Conservation (phyloP, 2,888 invertebrate genomes). For the Saturnia pavonia region DNA sequence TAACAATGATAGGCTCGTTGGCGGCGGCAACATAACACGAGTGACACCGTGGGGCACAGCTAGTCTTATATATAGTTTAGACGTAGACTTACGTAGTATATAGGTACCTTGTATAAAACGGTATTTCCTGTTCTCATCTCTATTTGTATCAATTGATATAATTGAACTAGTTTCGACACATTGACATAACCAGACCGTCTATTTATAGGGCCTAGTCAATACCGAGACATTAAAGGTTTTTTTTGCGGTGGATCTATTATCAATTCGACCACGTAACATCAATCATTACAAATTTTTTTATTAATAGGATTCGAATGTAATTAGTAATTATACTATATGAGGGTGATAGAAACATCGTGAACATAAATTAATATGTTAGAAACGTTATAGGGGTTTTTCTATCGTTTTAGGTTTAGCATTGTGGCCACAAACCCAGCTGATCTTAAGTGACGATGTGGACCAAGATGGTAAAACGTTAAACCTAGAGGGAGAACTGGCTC, state of each 20-base stretch:
- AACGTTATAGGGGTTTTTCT: no score
- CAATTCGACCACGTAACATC: neutral
- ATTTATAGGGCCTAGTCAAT: constrained; percentile 8
- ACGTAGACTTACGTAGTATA: neutral
- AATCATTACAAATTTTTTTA: neutral
- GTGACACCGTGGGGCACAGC: no score
- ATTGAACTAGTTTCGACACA: constrained; percentile 4
- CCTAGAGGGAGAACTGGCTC: no score
- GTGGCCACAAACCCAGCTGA: no score
- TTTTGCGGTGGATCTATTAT: neutral
- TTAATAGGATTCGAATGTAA: neutral
- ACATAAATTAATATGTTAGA: neutral
- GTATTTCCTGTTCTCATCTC: neutral
- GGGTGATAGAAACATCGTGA: neutral
- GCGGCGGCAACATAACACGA: no score
- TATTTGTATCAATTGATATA: constrained; percentile 1
- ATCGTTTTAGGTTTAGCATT: no score
- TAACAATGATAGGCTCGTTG: no score
- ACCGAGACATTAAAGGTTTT: neutral
- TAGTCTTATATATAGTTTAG: no score
- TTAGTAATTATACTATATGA: neutral
- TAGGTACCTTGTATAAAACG: neutral
- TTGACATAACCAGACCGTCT: neutral
- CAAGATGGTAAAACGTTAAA: no score
- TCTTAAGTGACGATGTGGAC: no score